Conservation (phyloP, 2,888 invertebrate species). For the Neoaliturus tenellus region DNA sequence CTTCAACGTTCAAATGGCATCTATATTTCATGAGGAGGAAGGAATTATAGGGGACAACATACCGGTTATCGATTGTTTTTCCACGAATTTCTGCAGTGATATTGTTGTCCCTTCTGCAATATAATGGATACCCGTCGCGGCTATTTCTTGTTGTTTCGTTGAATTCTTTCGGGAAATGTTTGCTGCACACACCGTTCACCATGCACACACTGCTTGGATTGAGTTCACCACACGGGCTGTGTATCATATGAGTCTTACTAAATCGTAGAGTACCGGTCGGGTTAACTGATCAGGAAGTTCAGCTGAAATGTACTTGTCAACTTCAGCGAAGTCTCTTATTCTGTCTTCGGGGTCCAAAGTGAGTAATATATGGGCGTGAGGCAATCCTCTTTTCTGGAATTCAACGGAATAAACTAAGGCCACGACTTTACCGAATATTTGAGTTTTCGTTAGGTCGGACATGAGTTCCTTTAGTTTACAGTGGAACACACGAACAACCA, state of each 20-base stretch:
- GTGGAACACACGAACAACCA: slow-evolving; percentile 2
- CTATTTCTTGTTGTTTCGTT: neutral
- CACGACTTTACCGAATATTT: neutral
- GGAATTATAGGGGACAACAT: too few species aligned
- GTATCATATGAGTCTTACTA: slow-evolving; percentile 52
- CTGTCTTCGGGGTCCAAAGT: slow-evolving; percentile 3
- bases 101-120: slow-evolving; percentile 2
- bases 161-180: slow-evolving; percentile 30
- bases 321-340: neutral
- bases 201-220: slow-evolving; percentile 54
- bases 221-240: slow-evolving; percentile 53
- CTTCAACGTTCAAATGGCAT: too few species aligned
- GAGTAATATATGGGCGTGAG: slow-evolving; percentile 51
- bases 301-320: slow-evolving; percentile 1
- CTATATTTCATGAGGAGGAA: too few species aligned
- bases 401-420: slow-evolving; percentile 40
- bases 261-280: neutral
- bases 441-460: neutral
- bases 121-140: slow-evolving; percentile 44
- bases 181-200: slow-evolving; percentile 40
- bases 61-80: neutral
- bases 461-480: slow-evolving; percentile 19
- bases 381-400: slow-evolving; percentile 47
- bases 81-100: slow-evolving; percentile 16
- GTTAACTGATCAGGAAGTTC: slow-evolving; percentile 24